Percentiles rank a stretch among this genome's conserved stretches.
Evolutionary conservation across 2,888 invertebrate species (phyloP).

Genomic region (Lasioglossum marginatum): DNA sequence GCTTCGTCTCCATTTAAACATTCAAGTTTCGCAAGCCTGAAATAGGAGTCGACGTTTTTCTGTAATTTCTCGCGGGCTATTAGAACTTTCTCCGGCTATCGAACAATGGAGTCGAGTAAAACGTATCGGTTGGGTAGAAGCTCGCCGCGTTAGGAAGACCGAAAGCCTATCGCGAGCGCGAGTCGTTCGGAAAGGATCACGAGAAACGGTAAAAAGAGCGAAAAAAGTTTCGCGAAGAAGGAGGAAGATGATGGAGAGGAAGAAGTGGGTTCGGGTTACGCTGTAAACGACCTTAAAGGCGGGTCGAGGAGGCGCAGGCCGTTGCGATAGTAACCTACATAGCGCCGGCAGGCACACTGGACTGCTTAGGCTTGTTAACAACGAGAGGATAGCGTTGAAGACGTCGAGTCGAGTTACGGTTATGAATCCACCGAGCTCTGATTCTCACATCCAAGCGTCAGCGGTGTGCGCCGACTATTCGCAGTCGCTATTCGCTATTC

Average conservation of each 20-base stretch:
- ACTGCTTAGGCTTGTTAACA: conserved; percentile 73
- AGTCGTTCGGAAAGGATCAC: conserved; percentile 43
- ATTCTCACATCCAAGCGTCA: conserved; percentile 55
- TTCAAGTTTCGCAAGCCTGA: neutral
- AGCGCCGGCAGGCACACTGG: conserved; percentile 63
- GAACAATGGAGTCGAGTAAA: neutral
- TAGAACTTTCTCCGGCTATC: conserved; percentile 1
- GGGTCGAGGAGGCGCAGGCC: conserved; percentile 70
- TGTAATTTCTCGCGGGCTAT: neutral
- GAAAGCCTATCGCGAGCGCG: neutral
- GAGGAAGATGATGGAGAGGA: conserved; percentile 46
- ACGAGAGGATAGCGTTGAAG: conserved; percentile 58
- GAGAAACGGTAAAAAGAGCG: conserved; percentile 46
- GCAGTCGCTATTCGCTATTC: neutral
- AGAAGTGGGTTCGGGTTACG: conserved; percentile 76
- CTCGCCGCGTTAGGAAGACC: neutral
- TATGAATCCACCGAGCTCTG: conserved; percentile 71
- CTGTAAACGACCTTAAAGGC: conserved; percentile 77
- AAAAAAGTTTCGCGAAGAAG: conserved; percentile 18
- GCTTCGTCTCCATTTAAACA: neutral
- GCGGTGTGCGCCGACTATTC: conserved; percentile 25
- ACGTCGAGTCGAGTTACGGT: conserved; percentile 68
- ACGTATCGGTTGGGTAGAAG: neutral
- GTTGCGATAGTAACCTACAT: conserved; percentile 81
- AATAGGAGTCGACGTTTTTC: neutral